Evolutionary conservation across 2,888 invertebrate species (phyloP).

Genomic region (Bellardia pandia): DNA sequence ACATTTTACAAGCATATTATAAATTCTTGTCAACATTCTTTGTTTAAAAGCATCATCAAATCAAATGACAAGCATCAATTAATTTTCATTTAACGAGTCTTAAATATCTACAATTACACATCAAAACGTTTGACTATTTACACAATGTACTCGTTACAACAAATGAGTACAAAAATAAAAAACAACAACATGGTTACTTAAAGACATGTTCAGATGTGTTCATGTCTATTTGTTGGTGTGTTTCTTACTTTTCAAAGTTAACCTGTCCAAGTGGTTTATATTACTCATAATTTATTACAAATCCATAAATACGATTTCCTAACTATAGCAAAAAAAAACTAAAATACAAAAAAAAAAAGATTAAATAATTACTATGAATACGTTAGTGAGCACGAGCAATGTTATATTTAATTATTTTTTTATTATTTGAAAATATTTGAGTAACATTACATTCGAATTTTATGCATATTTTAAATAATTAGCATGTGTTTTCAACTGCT

Average conservation of each 20-base stretch:
- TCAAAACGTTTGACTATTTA: conserved; percentile 17
- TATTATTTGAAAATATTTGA: neutral
- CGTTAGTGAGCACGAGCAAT: conserved; percentile 8
- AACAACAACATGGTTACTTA: too few relatives aligned
- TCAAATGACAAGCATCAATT: conserved; percentile 70
- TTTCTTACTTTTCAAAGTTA: neutral
- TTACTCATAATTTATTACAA: conserved; percentile 53
- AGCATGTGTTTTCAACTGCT: neutral
- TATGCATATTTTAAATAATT: neutral
- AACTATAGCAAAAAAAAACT: conserved; percentile 36
- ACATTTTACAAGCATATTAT: conserved; percentile 71
- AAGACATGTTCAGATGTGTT: conserved; percentile 1
- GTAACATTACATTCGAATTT: neutral
- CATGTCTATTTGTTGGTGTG: neutral
- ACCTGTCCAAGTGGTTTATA: conserved; percentile 35
- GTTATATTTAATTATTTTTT: neutral
- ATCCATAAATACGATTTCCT: conserved; percentile 39
- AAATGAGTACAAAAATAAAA: too few relatives aligned
- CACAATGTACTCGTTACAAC: too few relatives aligned
- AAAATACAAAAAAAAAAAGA: conserved; percentile 12
- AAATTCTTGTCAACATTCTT: conserved; percentile 71
- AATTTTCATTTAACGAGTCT: conserved; percentile 66
- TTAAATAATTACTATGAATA: conserved; percentile 24
- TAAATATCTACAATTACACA: conserved; percentile 62
- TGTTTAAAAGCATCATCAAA: conserved; percentile 58